Percentiles rank a stretch among this genome's conserved stretches.
These are phyloP conservation scores for Drosophila pruinosa DNA, from an alignment of 1,140 invertebrate species.

Conservation along the genomic window DNA sequence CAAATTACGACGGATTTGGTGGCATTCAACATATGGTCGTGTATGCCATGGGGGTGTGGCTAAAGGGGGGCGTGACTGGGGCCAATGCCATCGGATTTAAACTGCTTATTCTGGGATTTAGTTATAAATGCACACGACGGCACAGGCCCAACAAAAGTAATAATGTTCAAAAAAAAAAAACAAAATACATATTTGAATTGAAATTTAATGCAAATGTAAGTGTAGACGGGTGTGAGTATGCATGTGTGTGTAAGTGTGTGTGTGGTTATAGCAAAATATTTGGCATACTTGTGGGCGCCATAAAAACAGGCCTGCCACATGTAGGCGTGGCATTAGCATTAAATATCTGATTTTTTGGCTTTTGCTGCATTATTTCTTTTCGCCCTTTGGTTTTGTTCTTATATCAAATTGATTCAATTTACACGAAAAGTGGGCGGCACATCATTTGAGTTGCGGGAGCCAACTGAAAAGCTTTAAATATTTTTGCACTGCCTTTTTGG, in stretches of 20 bases:
- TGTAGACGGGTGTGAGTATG: neutral
- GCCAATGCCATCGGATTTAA: conserved; percentile 67
- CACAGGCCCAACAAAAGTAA: conserved; percentile 39
- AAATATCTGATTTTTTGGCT: conserved; percentile 34
- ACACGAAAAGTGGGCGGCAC: conserved; percentile 10
- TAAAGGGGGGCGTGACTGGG: conserved; percentile 11
- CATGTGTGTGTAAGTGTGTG: neutral
- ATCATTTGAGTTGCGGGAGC: neutral
- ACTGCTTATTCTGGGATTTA: conserved; percentile 76
- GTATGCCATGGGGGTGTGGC: neutral
- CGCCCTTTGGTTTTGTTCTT: neutral
- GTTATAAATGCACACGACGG: conserved; percentile 63
- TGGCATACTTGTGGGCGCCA: conserved; percentile 49
- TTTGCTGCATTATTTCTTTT: conserved; percentile 22
- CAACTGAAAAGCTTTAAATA: conserved; percentile 19
- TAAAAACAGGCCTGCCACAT: conserved; percentile 3
- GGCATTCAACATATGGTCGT: conserved; percentile 72
- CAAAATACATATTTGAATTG: conserved; percentile 64
- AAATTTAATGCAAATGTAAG: conserved; percentile 76
- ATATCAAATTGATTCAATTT: conserved; percentile 56
- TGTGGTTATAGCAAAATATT: conserved; percentile 37
- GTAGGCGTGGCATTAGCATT: conserved; percentile 46
- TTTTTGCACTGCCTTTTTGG: conserved; percentile 36
- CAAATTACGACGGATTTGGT: conserved; percentile 75
- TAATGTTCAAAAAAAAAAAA: conserved; percentile 32